A percentile compares a stretch with the other conserved stretches of the same genome.
Conservation (phyloP, 2,888 invertebrate genomes). For the Eubasilissa splendida region DNA sequence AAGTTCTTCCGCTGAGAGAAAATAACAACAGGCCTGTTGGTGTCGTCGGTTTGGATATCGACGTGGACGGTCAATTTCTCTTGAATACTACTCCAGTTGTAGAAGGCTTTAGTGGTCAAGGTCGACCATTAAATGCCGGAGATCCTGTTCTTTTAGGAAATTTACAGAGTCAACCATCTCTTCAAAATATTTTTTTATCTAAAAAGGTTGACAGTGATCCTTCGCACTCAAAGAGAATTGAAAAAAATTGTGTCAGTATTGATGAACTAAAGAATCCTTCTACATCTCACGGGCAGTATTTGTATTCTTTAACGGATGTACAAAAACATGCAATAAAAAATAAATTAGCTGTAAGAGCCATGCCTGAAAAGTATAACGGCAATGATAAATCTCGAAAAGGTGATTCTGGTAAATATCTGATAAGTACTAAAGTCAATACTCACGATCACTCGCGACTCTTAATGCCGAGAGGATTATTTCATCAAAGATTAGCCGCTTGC, state of each 20-base stretch:
- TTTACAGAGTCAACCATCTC: constrained; percentile 48
- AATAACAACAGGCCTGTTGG: constrained; percentile 48
- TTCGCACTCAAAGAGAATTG: constrained; percentile 21
- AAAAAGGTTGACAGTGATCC: constrained; percentile 56
- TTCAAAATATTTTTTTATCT: constrained; percentile 53
- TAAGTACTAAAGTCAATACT: constrained; percentile 12
- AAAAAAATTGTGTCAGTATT: constrained; percentile 17
- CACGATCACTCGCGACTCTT: constrained; percentile 40
- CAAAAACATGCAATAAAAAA: constrained; percentile 59
- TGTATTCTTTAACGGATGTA: constrained; percentile 52
- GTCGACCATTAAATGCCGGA: constrained; percentile 65
- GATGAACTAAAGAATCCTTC: constrained; percentile 41
- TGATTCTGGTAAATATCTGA: constrained; percentile 46
- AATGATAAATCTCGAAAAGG: constrained; percentile 40
- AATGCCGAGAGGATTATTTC: constrained; percentile 20
- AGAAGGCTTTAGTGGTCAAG: constrained; percentile 71
- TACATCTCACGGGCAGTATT: constrained; percentile 58
- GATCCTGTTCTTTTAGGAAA: constrained; percentile 67
- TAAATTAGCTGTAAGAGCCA: constrained; percentile 77
- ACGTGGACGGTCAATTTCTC: constrained; percentile 68
- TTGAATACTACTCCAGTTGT: constrained; percentile 72
- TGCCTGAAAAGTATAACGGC: constrained; percentile 71
- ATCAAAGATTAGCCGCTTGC: constrained; percentile 22
- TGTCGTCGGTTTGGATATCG: constrained; percentile 62
- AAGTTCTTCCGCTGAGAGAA: constrained; percentile 51